phyloP scores from a whole-genome alignment of 2,113 vertebrate genomes.

The Aptenodytes forsteri region DNA sequence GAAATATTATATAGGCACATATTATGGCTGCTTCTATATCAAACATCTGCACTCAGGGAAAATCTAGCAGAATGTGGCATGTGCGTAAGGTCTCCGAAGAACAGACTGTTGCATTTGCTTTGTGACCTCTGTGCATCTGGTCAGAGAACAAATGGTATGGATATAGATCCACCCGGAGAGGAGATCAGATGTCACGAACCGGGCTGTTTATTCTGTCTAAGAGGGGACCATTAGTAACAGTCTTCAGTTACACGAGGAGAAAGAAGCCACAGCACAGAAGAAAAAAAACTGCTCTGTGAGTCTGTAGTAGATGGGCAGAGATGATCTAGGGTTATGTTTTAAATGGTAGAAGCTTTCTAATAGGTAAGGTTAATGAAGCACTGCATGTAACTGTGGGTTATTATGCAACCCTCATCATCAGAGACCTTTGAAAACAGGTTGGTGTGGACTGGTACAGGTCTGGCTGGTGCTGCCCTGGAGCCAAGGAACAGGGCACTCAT shows the following conservation, averaged over 20 bases:
- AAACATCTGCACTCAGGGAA: not conserved
- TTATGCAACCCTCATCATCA: not conserved
- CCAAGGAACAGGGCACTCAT: not conserved
- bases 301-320: not conserved
- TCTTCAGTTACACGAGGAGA: not conserved
- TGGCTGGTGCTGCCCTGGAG: not conserved
- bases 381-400: not conserved
- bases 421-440: not conserved
- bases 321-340: not conserved
- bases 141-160: conserved; percentile 4
- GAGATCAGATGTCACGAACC: not conserved
- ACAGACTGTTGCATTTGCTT: not conserved
- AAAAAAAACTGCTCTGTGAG: not conserved
- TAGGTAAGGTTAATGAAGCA: not conserved
- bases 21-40: not conserved
- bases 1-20: not conserved
- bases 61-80: not conserved
- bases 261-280: not conserved
- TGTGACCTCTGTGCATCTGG: not conserved
- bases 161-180: not conserved
- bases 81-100: not conserved
- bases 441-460: not conserved
- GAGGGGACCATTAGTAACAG: not conserved
- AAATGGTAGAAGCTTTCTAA: conserved; percentile 13
- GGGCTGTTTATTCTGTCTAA: not conserved